Evolutionary conservation across 2,797 vertebrate species (phyloP).

Genomic region (Perodicticus potto): DNA sequence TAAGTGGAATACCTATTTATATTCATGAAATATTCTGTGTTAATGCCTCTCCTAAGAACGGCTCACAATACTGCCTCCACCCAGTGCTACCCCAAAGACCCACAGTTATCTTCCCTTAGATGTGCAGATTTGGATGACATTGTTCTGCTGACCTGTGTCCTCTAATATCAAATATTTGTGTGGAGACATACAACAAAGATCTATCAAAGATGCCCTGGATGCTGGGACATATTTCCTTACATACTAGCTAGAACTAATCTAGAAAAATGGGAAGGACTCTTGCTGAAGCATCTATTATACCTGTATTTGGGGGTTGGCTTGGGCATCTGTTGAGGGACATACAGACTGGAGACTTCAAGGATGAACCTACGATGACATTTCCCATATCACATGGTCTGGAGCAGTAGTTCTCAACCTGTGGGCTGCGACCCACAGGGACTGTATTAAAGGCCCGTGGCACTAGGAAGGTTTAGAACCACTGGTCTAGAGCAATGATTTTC

Average conservation of each 20-base stretch:
- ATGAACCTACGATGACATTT: neutral
- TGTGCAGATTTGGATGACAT: neutral
- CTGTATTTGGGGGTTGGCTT: neutral
- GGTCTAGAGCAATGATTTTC: too few species aligned
- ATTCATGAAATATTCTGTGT: conserved; percentile 13
- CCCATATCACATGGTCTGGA: neutral
- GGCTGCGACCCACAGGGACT: too few species aligned
- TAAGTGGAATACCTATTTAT: neutral
- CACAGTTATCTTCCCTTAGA: neutral
- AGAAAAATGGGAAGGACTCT: neutral
- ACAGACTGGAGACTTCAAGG: neutral
- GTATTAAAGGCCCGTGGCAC: too few species aligned
- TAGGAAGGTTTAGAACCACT: too few species aligned
- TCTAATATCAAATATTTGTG: conserved; percentile 19
- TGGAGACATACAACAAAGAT: neutral
- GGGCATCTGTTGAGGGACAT: neutral
- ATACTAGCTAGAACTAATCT: neutral
- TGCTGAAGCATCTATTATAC: neutral
- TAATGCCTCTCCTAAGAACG: neutral
- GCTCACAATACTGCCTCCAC: neutral
- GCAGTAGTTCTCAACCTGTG: too few species aligned
- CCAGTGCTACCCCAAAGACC: neutral
- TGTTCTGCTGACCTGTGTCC: neutral
- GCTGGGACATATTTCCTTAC: neutral
- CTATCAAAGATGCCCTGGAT: neutral